Conservation (phyloP, 1,140 invertebrate species). For the Arctopsyche grandis region DNA sequence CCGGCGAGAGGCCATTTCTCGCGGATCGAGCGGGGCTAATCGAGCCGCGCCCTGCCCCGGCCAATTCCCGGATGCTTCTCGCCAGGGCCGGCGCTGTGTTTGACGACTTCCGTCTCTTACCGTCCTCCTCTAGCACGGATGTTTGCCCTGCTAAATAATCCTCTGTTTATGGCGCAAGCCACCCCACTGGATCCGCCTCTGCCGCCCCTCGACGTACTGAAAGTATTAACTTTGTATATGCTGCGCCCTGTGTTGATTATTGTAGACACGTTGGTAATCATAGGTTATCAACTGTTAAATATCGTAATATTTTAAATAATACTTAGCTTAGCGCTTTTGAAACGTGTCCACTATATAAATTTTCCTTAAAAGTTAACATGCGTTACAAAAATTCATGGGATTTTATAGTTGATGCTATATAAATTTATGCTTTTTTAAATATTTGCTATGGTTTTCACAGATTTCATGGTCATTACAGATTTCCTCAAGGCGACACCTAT, state of each 20-base stretch:
- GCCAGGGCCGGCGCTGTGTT: neutral
- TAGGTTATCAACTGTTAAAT: neutral
- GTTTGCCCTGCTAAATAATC: constrained; percentile 35
- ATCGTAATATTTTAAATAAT: too few species aligned
- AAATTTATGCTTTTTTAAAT: too few species aligned
- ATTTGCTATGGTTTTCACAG: too few species aligned
- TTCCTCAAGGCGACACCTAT: too few species aligned
- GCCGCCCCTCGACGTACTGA: neutral
- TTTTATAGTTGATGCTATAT: too few species aligned
- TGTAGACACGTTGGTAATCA: too few species aligned
- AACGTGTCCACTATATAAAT: too few species aligned
- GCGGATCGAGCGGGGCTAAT: constrained; percentile 32
- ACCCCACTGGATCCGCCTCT: neutral
- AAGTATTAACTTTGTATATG: constrained; percentile 21
- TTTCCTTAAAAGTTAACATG: too few species aligned
- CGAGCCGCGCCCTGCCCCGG: constrained; percentile 6
- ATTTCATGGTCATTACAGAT: too few species aligned
- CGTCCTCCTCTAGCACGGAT: neutral
- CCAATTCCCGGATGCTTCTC: constrained; percentile 12
- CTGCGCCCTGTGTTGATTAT: neutral
- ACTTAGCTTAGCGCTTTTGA: too few species aligned
- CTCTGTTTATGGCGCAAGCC: constrained; percentile 18
- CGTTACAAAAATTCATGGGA: too few species aligned
- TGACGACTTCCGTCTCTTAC: constrained; percentile 33
- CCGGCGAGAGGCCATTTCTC: constrained; percentile 14